Conservation (phyloP, 2,113 vertebrate species). For the Pungitius pungitius region DNA sequence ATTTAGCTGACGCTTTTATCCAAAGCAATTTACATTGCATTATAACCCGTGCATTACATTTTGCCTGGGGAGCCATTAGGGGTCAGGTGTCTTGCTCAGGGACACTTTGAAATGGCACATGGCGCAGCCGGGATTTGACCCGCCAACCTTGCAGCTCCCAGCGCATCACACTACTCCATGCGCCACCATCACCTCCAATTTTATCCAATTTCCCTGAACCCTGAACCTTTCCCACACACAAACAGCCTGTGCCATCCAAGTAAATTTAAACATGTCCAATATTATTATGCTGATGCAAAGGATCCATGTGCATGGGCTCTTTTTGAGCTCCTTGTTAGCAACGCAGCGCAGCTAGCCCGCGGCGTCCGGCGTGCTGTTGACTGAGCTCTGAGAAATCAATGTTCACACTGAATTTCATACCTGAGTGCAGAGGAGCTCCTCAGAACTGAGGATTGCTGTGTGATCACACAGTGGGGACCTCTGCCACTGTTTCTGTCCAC, state of each 20-base stretch:
- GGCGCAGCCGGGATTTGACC: too few relatives aligned
- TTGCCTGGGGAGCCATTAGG: too few relatives aligned
- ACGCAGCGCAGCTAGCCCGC: slow-evolving; percentile 12
- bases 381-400: slow-evolving; percentile 57
- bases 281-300: slow-evolving; percentile 26
- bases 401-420: slow-evolving; percentile 42
- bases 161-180: too few relatives aligned
- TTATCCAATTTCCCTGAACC: too few relatives aligned
- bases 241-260: background rate
- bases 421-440: slow-evolving; percentile 39
- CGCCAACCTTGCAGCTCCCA: too few relatives aligned
- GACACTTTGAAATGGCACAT: too few relatives aligned
- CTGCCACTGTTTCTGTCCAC: slow-evolving; percentile 30
- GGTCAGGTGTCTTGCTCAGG: too few relatives aligned
- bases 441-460: slow-evolving; percentile 37
- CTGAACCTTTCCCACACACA: background rate
- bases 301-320: background rate
- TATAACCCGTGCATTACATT: too few relatives aligned
- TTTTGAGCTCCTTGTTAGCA: slow-evolving; percentile 24
- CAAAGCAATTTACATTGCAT: too few relatives aligned
- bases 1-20: too few relatives aligned
- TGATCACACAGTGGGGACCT: slow-evolving; percentile 44
- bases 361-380: slow-evolving; percentile 40
- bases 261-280: slow-evolving; percentile 18
- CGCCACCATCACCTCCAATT: too few relatives aligned